Percentiles rank a stretch among this genome's conserved stretches.
phyloP scores from a whole-genome alignment of 92 coral and sea anemone genomes.

The Desmophyllum pertusum region DNA sequence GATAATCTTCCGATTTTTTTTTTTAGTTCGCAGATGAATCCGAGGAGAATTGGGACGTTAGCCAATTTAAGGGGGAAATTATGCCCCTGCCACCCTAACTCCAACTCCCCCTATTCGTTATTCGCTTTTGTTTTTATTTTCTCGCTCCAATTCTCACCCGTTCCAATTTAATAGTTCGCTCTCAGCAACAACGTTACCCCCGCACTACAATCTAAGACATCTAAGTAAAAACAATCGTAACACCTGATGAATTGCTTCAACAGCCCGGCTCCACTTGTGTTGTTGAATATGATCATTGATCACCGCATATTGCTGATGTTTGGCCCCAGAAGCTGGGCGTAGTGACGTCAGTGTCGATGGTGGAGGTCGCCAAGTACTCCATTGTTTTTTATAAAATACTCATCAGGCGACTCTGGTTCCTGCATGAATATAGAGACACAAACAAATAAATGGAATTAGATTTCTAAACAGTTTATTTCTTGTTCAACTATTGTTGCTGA shows the following conservation, averaged over 20 bases:
- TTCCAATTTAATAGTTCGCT: no score
- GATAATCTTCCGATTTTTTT: no score
- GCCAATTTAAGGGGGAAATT: no score
- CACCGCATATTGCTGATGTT: slow-evolving; percentile 95
- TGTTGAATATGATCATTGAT: slow-evolving; percentile 82
- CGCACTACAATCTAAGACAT: background rate
- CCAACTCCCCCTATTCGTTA: no score
- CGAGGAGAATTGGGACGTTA: no score
- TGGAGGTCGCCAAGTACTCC: slow-evolving; percentile 88
- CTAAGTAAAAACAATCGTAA: no score
- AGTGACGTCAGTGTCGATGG: slow-evolving; percentile 89
- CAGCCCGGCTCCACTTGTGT: slow-evolving; percentile 81
- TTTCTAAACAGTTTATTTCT: background rate
- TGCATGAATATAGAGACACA: slow-evolving; percentile 16
- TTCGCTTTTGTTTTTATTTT: no score
- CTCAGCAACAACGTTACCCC: no score
- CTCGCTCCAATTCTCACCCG: no score
- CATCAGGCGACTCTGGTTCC: slow-evolving; percentile 79
- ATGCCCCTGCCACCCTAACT: no score
- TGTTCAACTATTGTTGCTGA: background rate
- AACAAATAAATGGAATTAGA: no score
- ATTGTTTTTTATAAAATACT: slow-evolving; percentile 79
- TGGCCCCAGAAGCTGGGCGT: slow-evolving; percentile 87
- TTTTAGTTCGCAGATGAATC: no score
- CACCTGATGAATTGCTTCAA: slow-evolving; percentile 72